Conservation (phyloP, 2,797 vertebrate species). For the Acomys russatus region DNA sequence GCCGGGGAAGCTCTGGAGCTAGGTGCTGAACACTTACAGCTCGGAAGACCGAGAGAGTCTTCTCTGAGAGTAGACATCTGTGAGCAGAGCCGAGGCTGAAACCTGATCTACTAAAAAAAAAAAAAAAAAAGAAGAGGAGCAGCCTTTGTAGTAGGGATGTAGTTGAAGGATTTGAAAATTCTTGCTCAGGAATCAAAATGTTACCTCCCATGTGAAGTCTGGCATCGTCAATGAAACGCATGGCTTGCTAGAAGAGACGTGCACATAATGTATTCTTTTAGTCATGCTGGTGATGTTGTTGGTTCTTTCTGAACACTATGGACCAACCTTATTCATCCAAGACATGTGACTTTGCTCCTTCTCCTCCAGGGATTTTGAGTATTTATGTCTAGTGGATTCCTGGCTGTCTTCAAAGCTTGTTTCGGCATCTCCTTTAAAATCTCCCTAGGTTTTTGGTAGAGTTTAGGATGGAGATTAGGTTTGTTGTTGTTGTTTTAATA, state of each 20-base stretch:
- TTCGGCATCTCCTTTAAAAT: background rate
- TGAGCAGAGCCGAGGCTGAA: background rate
- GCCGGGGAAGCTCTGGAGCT: constrained; percentile 37
- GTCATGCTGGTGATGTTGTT: background rate
- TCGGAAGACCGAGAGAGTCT: constrained; percentile 16
- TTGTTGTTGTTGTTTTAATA: background rate
- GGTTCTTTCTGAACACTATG: constrained; percentile 4
- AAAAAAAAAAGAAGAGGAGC: background rate
- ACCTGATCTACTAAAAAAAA: background rate
- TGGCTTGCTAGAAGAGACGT: background rate
- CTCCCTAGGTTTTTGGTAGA: background rate
- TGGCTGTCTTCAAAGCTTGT: constrained; percentile 1
- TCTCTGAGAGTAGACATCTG: background rate
- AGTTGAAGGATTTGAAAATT: background rate
- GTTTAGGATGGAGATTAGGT: background rate
- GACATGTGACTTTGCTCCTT: background rate
- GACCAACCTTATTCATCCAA: background rate
- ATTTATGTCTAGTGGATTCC: background rate
- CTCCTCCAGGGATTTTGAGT: background rate
- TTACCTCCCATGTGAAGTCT: background rate
- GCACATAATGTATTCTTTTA: background rate
- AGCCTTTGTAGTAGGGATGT: background rate
- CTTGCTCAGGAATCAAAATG: constrained; percentile 2
- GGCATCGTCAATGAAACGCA: background rate
- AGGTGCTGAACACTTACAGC: background rate